Evolutionary conservation across 2,113 vertebrate species (phyloP).

Genomic region (Galbula dea): DNA sequence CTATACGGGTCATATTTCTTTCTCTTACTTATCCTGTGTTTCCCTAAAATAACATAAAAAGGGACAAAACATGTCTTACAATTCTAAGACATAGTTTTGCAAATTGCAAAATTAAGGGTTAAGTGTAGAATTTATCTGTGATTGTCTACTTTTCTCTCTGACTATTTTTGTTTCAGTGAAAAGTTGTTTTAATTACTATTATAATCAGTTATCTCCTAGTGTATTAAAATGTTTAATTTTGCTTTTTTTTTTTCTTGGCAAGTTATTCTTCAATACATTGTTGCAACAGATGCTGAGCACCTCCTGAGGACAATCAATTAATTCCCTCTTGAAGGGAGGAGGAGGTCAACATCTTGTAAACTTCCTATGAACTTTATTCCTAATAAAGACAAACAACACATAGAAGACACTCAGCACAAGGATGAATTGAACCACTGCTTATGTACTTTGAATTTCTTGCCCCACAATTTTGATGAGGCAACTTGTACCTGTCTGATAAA

Average conservation of each 20-base stretch:
- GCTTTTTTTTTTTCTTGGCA: neutral
- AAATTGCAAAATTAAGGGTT: neutral
- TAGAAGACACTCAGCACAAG: neutral
- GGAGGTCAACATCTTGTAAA: neutral
- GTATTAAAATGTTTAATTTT: neutral
- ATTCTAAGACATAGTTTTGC: neutral
- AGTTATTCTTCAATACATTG: neutral
- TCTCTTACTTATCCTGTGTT: neutral
- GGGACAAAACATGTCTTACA: neutral
- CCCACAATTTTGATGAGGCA: neutral
- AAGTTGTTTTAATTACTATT: neutral
- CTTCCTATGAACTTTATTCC: neutral
- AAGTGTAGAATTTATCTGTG: neutral
- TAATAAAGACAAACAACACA: neutral
- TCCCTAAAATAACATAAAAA: neutral
- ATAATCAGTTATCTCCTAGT: neutral
- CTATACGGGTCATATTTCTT: neutral
- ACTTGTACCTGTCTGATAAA: conserved; percentile 16
- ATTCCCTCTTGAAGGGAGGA: neutral
- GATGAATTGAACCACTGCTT: neutral
- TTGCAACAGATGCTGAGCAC: neutral
- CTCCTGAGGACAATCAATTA: conserved; percentile 12
- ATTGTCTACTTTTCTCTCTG: neutral
- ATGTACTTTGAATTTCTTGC: neutral
- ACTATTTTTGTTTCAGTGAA: neutral